phyloP scores from a whole-genome alignment of 2,113 vertebrate genomes.

The Zeus faber region DNA sequence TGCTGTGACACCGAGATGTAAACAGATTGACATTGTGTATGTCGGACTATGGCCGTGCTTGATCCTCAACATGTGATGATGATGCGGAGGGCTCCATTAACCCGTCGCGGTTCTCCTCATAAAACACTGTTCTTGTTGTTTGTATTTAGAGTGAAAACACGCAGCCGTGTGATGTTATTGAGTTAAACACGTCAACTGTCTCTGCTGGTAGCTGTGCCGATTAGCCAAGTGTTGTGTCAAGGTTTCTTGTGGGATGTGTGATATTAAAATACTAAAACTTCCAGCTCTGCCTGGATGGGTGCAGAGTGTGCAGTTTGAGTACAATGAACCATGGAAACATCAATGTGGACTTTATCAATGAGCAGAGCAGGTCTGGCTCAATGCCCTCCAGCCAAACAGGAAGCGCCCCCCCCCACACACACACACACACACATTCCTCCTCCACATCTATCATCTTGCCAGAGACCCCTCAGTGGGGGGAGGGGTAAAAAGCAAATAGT shows the following conservation, averaged over 20 bases:
- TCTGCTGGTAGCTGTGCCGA: conserved; percentile 9
- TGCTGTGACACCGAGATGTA: background rate
- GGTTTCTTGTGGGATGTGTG: no score
- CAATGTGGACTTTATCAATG: conserved; percentile 33
- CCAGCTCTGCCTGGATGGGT: conserved; percentile 4
- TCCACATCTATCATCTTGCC: no score
- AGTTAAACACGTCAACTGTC: conserved; percentile 40
- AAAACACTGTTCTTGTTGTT: conserved; percentile 36
- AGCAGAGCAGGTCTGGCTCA: conserved; percentile 21
- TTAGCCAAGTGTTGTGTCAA: no score
- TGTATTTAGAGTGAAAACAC: conserved; percentile 52
- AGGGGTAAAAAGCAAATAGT: background rate
- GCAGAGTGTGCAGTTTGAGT: background rate
- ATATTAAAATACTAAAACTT: background rate
- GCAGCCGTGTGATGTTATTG: conserved; percentile 30
- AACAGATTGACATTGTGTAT: no score
- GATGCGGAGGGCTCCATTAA: no score
- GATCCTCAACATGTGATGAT: no score
- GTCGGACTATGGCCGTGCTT: no score
- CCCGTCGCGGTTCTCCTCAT: no score
- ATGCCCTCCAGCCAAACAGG: conserved; percentile 30
- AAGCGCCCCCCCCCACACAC: no score
- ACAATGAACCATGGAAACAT: conserved; percentile 33
- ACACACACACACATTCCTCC: no score
- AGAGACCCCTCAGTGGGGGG: no score